These are phyloP conservation scores for Drosophila parvula DNA, from an alignment of 1,140 invertebrate species.

Conservation along the genomic window DNA sequence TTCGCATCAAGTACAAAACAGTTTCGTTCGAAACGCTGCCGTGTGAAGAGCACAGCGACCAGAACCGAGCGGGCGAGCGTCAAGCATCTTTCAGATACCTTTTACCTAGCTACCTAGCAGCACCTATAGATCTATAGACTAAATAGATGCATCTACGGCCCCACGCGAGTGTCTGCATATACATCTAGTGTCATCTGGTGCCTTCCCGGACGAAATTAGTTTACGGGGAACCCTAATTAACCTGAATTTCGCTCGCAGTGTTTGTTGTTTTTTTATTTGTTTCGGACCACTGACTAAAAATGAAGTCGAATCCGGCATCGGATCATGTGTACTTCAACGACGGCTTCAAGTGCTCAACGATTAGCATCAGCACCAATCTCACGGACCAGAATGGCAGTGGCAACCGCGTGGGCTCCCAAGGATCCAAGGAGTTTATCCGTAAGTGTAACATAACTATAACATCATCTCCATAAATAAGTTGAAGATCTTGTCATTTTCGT, in stretches of 20 bases:
- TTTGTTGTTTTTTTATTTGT: slow-evolving; percentile 2
- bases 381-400: slow-evolving; percentile 52
- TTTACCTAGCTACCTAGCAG: background rate
- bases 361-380: slow-evolving; percentile 68
- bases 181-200: slow-evolving; percentile 11
- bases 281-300: slow-evolving; percentile 27
- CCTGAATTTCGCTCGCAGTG: slow-evolving; percentile 13
- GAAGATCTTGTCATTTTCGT: background rate
- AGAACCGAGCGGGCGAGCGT: slow-evolving; percentile 13
- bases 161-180: slow-evolving; percentile 10
- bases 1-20: slow-evolving; percentile 75
- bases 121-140: background rate
- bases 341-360: slow-evolving; percentile 77
- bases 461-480: background rate
- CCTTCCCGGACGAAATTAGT: background rate
- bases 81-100: slow-evolving; percentile 27
- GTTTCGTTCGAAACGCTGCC: slow-evolving; percentile 66
- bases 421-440: slow-evolving; percentile 80
- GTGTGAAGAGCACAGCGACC: slow-evolving; percentile 52
- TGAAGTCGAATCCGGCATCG: slow-evolving; percentile 74
- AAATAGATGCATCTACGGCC: slow-evolving; percentile 15
- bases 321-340: slow-evolving; percentile 82
- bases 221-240: slow-evolving; percentile 13
- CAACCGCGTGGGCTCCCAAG: slow-evolving; percentile 52
- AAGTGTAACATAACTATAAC: slow-evolving; percentile 32